A percentile compares a stretch with the other conserved stretches of the same genome.
phyloP scores from a whole-genome alignment of 2,797 vertebrate genomes.

The Scolopax bukidnonensis region DNA sequence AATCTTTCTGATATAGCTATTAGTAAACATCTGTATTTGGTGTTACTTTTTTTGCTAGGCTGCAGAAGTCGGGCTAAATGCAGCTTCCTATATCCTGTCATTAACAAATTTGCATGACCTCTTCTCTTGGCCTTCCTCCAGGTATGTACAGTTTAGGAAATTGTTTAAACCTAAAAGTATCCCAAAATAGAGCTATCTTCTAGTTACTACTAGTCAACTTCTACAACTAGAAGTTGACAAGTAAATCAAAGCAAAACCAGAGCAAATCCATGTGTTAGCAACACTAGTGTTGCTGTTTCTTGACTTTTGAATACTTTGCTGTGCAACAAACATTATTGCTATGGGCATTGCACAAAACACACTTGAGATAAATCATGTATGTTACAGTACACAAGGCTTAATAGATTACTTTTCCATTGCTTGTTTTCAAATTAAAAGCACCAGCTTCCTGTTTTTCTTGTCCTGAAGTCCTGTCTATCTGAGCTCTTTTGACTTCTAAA shows the following conservation, averaged over 20 bases:
- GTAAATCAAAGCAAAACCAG: not conserved
- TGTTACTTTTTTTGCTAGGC: not conserved
- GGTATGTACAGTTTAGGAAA: not conserved
- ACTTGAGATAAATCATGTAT: conserved; percentile 10
- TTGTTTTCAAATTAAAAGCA: conserved; percentile 28
- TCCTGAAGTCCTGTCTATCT: conserved; percentile 12
- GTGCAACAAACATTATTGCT: not conserved
- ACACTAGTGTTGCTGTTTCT: not conserved
- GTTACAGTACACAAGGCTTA: conserved; percentile 19
- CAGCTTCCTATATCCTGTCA: not conserved
- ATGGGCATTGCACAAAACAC: not conserved
- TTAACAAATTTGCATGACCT: not conserved
- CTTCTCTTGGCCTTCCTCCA: not conserved
- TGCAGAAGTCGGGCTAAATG: not conserved
- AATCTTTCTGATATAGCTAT: not conserved
- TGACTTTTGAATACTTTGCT: not conserved
- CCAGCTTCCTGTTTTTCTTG: conserved; percentile 61
- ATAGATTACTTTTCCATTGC: conserved; percentile 60
- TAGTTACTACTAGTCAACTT: not conserved
- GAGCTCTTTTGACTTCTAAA: conserved; percentile 18
- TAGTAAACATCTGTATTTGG: not conserved
- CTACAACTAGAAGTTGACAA: not conserved
- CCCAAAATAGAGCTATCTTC: not conserved
- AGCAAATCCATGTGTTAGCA: not conserved
- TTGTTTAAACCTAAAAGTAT: not conserved